Evolutionary conservation across 2,113 vertebrate genomes (phyloP).

Genomic region (Cardinalis cardinalis): DNA sequence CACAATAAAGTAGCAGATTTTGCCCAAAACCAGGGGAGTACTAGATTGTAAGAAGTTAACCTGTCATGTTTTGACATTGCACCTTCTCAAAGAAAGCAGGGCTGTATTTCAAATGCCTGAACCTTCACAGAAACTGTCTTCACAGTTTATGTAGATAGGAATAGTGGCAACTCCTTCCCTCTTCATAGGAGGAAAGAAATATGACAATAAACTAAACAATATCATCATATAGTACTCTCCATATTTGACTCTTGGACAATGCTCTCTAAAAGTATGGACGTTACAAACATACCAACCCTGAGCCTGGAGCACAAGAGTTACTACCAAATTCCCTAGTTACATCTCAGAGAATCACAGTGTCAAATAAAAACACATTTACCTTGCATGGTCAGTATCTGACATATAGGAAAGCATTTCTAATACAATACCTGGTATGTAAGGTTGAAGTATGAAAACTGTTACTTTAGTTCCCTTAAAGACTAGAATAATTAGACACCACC

Average conservation of each 20-base stretch:
- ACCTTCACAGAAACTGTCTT: background rate
- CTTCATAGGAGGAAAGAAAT: background rate
- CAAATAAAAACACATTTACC: background rate
- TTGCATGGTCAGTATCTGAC: background rate
- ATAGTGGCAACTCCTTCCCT: background rate
- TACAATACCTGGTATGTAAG: background rate
- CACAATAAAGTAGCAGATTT: background rate
- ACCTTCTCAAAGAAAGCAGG: background rate
- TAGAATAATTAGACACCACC: background rate
- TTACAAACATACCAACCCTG: background rate
- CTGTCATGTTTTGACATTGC: rapidly evolving
- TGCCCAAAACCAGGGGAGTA: background rate
- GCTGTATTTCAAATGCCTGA: background rate
- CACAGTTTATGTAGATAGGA: background rate
- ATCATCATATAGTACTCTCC: background rate
- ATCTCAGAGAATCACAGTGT: background rate
- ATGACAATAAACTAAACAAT: background rate
- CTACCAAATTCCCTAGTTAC: background rate
- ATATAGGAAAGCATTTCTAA: background rate
- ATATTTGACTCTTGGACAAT: background rate
- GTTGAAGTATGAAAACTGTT: background rate
- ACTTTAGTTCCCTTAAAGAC: background rate
- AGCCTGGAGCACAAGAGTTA: background rate
- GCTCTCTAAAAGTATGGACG: background rate
- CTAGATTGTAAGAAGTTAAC: background rate